Conservation (phyloP, 2,888 invertebrate genomes). For the Phytoseiulus persimilis region DNA sequence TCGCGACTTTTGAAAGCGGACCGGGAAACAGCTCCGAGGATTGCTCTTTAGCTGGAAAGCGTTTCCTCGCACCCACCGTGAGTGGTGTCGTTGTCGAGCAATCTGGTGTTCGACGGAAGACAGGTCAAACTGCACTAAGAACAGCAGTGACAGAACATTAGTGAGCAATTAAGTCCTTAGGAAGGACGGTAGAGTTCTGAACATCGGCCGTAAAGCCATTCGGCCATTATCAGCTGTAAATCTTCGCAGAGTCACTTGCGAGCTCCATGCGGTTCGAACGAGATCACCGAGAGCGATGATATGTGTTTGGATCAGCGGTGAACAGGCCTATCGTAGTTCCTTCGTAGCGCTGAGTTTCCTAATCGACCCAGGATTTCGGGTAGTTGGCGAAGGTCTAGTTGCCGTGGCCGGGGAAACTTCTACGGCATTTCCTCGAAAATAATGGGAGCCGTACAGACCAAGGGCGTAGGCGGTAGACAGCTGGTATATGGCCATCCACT, state of each 20-base stretch:
- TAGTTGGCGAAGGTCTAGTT: too few species aligned
- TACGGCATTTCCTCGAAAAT: too few species aligned
- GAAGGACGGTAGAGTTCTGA: not conserved
- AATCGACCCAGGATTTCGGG: too few species aligned
- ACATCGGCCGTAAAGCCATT: not conserved
- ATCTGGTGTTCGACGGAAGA: not conserved
- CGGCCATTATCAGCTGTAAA: not conserved
- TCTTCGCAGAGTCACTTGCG: not conserved
- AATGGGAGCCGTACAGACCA: too few species aligned
- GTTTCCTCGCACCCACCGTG: not conserved
- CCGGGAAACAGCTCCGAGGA: not conserved
- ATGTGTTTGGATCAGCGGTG: not conserved
- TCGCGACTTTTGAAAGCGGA: too few species aligned
- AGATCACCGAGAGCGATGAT: not conserved
- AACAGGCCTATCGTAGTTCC: too few species aligned
- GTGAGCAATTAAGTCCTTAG: not conserved
- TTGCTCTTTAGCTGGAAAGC: not conserved
- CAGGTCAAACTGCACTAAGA: not conserved
- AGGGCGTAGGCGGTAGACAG: too few species aligned
- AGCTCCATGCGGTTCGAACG: not conserved
- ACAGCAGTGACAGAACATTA: not conserved
- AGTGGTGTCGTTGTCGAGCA: not conserved
- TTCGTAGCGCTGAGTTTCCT: too few species aligned
- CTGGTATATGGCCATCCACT: too few species aligned
- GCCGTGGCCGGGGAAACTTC: too few species aligned